Conservation (phyloP, 2,113 vertebrate species). For the Channa argus region DNA sequence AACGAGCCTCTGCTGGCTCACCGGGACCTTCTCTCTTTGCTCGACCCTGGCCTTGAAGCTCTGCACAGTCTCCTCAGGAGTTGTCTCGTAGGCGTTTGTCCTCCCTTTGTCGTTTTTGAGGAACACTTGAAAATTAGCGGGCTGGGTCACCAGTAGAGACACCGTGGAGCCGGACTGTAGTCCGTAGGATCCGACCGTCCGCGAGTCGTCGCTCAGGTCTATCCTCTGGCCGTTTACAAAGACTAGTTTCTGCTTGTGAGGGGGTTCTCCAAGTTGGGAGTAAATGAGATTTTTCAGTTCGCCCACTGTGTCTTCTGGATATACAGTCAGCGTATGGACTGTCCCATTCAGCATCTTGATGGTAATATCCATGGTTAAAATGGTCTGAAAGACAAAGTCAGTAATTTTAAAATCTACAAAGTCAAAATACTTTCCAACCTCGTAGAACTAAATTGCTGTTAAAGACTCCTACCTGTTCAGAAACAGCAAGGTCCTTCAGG, state of each 20-base stretch:
- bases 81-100: slow-evolving; percentile 54
- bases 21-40: slow-evolving; percentile 36
- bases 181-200: slow-evolving; percentile 31
- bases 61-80: slow-evolving; percentile 45
- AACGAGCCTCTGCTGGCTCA: slow-evolving; percentile 75
- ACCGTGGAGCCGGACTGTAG: slow-evolving; percentile 60
- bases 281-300: slow-evolving; percentile 50
- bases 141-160: slow-evolving; percentile 63
- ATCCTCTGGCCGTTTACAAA: slow-evolving; percentile 42
- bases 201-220: slow-evolving; percentile 38
- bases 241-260: slow-evolving; percentile 42
- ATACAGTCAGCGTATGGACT: slow-evolving; percentile 50
- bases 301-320: slow-evolving; percentile 62
- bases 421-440: too few relatives aligned
- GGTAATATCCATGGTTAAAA: slow-evolving; percentile 53
- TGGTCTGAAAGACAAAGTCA: neutral
- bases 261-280: fast-evolving
- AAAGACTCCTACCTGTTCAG: slow-evolving; percentile 24
- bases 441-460: too few relatives aligned
- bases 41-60: slow-evolving; percentile 61
- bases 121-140: slow-evolving; percentile 66
- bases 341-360: slow-evolving; percentile 37
- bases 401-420: neutral
- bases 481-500: fast-evolving
- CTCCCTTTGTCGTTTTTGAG: slow-evolving; percentile 62